Evolutionary conservation across 92 coral and sea anemone genomes (phyloP).

Genomic region (Zoanthus sansibaricus): DNA sequence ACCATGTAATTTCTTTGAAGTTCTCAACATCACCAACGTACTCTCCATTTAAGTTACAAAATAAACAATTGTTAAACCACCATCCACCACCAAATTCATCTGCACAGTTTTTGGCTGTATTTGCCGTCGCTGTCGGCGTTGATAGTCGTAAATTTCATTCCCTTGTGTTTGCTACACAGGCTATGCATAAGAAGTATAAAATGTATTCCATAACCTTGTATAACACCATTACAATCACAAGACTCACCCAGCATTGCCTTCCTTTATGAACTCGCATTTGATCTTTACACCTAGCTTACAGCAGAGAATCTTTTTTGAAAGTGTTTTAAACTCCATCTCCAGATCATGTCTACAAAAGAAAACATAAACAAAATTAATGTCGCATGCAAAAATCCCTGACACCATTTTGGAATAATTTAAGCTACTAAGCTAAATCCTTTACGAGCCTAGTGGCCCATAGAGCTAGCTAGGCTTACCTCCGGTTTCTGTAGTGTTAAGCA

Average conservation of each 20-base stretch:
- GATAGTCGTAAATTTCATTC: slow-evolving; percentile 28
- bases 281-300: slow-evolving; percentile 95
- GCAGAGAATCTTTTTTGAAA: slow-evolving; percentile 85
- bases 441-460: too few relatives aligned
- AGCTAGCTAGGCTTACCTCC: too few relatives aligned
- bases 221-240: too few relatives aligned
- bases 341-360: slow-evolving; percentile 75
- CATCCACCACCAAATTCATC: neutral
- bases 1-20: neutral
- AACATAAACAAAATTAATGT: too few relatives aligned
- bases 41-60: neutral
- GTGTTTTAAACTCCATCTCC: slow-evolving; percentile 95
- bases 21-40: neutral
- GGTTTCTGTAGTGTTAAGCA: too few relatives aligned
- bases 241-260: slow-evolving; percentile 90
- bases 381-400: too few relatives aligned
- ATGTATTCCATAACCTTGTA: too few relatives aligned
- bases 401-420: too few relatives aligned
- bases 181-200: too few relatives aligned
- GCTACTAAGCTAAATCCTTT: too few relatives aligned
- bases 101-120: neutral
- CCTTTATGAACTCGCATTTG: slow-evolving; percentile 88
- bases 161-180: too few relatives aligned
- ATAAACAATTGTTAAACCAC: neutral
- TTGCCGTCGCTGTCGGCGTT: slow-evolving; percentile 24